Evolutionary conservation across 2,888 invertebrate genomes (phyloP).

Genomic region (Agrochola litura): DNA sequence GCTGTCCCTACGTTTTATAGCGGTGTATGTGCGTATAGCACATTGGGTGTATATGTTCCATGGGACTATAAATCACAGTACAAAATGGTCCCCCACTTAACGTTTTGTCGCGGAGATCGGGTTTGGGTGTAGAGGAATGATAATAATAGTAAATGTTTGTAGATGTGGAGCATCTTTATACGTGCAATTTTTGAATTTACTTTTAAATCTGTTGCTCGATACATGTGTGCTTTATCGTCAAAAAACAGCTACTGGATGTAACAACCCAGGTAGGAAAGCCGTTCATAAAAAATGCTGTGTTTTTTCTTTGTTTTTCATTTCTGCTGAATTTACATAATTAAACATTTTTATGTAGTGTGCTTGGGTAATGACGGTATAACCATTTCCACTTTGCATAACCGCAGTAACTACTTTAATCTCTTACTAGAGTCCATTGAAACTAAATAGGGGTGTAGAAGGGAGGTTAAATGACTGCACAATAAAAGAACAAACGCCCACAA

Average conservation of each 20-base stretch:
- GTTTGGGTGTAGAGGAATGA: slow-evolving; percentile 14
- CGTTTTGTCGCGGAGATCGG: slow-evolving; percentile 42
- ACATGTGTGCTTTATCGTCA: not conserved
- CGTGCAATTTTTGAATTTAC: not conserved
- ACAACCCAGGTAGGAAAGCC: not conserved
- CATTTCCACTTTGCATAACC: slow-evolving; percentile 32
- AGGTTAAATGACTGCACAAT: slow-evolving; percentile 32
- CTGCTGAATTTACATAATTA: not conserved
- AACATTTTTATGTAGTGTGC: not conserved
- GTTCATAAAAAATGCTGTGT: not conserved
- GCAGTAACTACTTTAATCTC: slow-evolving; percentile 31
- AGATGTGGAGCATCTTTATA: not conserved
- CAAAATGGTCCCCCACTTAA: slow-evolving; percentile 52
- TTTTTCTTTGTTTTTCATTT: not conserved
- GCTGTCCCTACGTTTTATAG: slow-evolving; percentile 67
- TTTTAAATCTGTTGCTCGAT: not conserved
- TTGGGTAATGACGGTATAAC: not conserved
- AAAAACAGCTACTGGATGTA: not conserved
- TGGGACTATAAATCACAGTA: slow-evolving; percentile 61
- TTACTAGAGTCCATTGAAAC: slow-evolving; percentile 30
- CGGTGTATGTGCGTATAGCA: slow-evolving; percentile 45
- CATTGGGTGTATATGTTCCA: slow-evolving; percentile 59
- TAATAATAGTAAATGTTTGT: slow-evolving; percentile 15
- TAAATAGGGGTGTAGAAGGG: slow-evolving; percentile 10
- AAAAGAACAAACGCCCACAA: slow-evolving; percentile 34